phyloP scores from a whole-genome alignment of 2,888 invertebrate species.

The Campoplex capitator region DNA sequence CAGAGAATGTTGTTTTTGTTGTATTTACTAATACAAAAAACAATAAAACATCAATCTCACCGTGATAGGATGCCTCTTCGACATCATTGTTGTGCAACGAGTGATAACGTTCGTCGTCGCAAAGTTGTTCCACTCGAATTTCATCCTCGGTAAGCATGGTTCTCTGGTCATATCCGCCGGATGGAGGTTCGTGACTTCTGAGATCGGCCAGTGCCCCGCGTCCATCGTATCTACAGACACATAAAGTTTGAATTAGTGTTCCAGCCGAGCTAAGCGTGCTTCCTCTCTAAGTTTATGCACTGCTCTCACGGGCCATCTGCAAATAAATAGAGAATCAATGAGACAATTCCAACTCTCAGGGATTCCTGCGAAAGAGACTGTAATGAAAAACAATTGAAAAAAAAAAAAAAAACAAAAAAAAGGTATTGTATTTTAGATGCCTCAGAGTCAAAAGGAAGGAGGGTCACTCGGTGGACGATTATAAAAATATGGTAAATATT shows the following conservation, averaged over 20 bases:
- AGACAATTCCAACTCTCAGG: slow-evolving; percentile 62
- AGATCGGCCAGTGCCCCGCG: slow-evolving; percentile 96
- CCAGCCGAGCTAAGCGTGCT: slow-evolving; percentile 35
- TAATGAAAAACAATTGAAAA: slow-evolving; percentile 3
- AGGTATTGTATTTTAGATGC: background rate
- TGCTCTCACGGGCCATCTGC: slow-evolving; percentile 66
- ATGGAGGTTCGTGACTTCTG: slow-evolving; percentile 91
- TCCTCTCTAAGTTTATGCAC: slow-evolving; percentile 62
- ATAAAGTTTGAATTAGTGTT: slow-evolving; percentile 75
- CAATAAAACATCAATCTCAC: slow-evolving; percentile 85
- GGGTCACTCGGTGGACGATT: background rate
- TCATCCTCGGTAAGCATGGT: slow-evolving; percentile 90
- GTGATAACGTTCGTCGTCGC: slow-evolving; percentile 97
- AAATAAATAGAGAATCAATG: slow-evolving; percentile 69
- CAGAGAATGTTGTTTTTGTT: background rate
- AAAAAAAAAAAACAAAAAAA: background rate
- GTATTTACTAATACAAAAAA: background rate
- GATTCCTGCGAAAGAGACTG: slow-evolving; percentile 56
- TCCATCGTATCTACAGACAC: slow-evolving; percentile 94
- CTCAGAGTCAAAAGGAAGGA: slow-evolving; percentile 16
- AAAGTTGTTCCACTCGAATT: slow-evolving; percentile 93
- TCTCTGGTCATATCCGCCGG: slow-evolving; percentile 89
- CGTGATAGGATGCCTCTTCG: slow-evolving; percentile 96
- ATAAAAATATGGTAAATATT: background rate
- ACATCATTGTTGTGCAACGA: slow-evolving; percentile 95